A percentile compares a stretch with the other conserved stretches of the same genome.
phyloP scores from a whole-genome alignment of 2,797 vertebrate species.

The Remorina albescens region DNA sequence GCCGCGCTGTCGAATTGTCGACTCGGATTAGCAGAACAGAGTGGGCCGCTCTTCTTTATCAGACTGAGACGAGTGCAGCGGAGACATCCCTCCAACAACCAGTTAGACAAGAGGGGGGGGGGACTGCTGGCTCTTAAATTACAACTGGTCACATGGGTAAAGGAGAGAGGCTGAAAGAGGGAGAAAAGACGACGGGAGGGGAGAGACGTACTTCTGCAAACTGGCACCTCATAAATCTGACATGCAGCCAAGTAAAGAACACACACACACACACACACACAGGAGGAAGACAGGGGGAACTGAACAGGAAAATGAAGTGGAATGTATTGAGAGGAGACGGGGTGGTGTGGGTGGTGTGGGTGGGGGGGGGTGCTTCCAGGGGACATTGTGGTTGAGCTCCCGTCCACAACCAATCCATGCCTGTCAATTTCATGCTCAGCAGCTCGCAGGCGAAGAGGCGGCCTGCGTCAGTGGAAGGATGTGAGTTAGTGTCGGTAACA shows the following conservation, averaged over 20 bases:
- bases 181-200: constrained; percentile 45
- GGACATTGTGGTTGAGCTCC: constrained; percentile 60
- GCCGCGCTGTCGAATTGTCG: constrained; percentile 46
- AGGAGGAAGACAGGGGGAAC: constrained; percentile 29
- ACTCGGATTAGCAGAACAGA: constrained; percentile 55
- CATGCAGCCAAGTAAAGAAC: constrained; percentile 73
- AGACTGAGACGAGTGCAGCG: constrained; percentile 57
- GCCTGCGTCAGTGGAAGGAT: constrained; percentile 63
- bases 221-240: constrained; percentile 78
- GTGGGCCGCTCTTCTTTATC: constrained; percentile 64
- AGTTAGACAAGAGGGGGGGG: constrained; percentile 19
- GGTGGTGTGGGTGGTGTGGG: no score
- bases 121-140: constrained; percentile 70
- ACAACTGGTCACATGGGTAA: constrained; percentile 72
- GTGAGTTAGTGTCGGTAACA: constrained; percentile 61
- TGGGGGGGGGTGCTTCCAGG: constrained; percentile 42
- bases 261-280: not conserved
- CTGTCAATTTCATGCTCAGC: constrained; percentile 87
- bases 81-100: constrained; percentile 60
- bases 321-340: constrained; percentile 51
- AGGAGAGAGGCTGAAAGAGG: constrained; percentile 58
- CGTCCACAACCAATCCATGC: constrained; percentile 57
- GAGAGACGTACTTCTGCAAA: constrained; percentile 68
- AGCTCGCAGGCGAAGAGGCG: constrained; percentile 69
- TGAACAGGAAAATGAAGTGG: constrained; percentile 61